Evolutionary conservation across 2,888 invertebrate genomes (phyloP), one percentile per base, ranked within the genome.

Genomic region (Flexamia atlantica): DNA sequence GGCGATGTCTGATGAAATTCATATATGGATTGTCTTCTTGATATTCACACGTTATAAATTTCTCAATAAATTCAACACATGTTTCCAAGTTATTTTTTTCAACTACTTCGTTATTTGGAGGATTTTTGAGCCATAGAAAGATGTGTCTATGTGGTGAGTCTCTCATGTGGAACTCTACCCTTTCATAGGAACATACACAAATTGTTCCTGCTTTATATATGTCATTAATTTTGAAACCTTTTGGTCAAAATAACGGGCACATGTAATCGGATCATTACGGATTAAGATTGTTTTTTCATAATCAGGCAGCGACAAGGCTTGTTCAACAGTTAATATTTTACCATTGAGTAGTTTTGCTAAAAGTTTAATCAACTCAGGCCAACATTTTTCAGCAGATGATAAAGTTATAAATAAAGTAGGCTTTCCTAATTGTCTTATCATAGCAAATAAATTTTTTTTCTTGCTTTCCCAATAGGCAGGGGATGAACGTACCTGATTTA

Each of bases 321-420:
- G 32, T 70, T 70, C 70, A 5, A 70, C 30, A 20, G 70, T 70
- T 40, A 70, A 36, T 70, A 2, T 70, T 25, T 70, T 30, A n/a
- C 20, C 20, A 36, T 25, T 7, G 30, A 70, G 17, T 40, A 70
- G 23, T 70, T 70, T 70, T 36, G 70, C 70, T 20, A 70, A 70
- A 70, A 70, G 70, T 28, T 70, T 28, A 30, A 70, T 70, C 30
- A 70, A 70, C 30, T 70, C 70, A 70, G 70, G 70, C 70, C 70
- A 70, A 28, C 25, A 70, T 23, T 70, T 70, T 70, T 70, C 70
- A 70, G 70, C 70, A 30, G 70, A 70, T 4, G 70, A 70, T 28
- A 70, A 32, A 36, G 70, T 70, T 30, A 70, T 5, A 70, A 70
- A 70, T 28, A 70, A 30, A 36, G 53, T 53, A 53, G 53, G 53